Percentiles rank a stretch among this genome's conserved stretches.
Conservation (phyloP, 2,797 vertebrate species). For the Arnoldichthys spilopterus region DNA sequence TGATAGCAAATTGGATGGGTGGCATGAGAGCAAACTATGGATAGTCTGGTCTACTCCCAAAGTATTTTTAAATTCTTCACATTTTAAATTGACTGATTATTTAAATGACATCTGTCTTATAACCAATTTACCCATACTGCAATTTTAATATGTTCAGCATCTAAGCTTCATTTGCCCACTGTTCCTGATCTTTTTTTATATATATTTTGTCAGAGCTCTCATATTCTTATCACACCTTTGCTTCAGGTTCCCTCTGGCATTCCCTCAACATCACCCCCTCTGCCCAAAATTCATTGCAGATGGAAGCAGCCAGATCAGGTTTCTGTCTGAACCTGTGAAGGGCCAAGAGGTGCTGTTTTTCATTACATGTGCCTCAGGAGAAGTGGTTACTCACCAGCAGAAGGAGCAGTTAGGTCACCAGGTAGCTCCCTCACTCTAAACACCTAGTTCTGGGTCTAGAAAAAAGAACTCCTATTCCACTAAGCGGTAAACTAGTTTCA, state of each 20-base stretch:
- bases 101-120: not conserved
- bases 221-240: constrained; percentile 34
- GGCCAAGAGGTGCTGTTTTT: constrained; percentile 50
- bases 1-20: not conserved
- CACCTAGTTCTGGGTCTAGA: not conserved
- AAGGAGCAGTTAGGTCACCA: constrained; percentile 50
- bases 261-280: constrained; percentile 23
- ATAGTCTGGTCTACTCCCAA: not conserved
- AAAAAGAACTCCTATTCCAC: constrained; percentile 24
- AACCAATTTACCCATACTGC: not conserved
- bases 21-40: not conserved
- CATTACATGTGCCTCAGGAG: constrained; percentile 50
- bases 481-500: not conserved
- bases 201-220: not conserved
- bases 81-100: not conserved
- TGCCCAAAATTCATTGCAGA: constrained; percentile 40
- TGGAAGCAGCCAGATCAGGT: constrained; percentile 43
- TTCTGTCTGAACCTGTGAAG: constrained; percentile 39
- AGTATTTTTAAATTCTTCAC: not conserved
- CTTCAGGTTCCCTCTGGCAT: constrained; percentile 21
- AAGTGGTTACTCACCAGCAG: constrained; percentile 42
- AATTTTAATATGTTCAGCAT: not conserved
- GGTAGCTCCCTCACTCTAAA: constrained; percentile 42
- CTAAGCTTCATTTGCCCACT: not conserved
- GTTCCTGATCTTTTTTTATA: not conserved